Conservation (phyloP, 2,888 invertebrate species). For the Rhagonycha fulva region DNA sequence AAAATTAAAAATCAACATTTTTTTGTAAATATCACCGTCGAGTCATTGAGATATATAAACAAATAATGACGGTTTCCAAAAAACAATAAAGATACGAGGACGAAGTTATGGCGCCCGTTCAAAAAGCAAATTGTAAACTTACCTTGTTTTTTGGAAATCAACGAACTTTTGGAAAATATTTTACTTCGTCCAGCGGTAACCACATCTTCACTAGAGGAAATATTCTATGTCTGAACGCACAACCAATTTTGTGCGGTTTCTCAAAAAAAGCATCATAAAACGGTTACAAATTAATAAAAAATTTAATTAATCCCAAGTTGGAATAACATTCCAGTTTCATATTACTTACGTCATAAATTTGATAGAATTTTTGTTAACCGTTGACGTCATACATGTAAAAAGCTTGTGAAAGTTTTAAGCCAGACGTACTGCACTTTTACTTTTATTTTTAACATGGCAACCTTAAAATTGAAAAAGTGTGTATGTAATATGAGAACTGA, state of each 20-base stretch:
- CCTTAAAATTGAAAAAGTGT: neutral
- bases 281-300: neutral
- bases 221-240: neutral
- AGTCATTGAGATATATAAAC: neutral
- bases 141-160: neutral
- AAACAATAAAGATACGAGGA: neutral
- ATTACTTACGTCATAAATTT: neutral
- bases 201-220: no score
- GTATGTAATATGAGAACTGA: neutral
- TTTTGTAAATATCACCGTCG: neutral
- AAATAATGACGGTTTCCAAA: neutral
- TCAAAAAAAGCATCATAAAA: neutral
- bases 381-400: constrained; percentile 11
- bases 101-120: neutral
- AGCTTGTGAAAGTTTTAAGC: constrained; percentile 12
- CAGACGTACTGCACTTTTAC: neutral
- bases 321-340: neutral
- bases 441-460: neutral
- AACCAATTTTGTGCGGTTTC: neutral
- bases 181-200: no score
- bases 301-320: neutral
- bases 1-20: neutral
- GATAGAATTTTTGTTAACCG: neutral
- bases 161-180: neutral
- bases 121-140: neutral